phyloP scores from a whole-genome alignment of 2,888 invertebrate species.

The Ischnura elegans region DNA sequence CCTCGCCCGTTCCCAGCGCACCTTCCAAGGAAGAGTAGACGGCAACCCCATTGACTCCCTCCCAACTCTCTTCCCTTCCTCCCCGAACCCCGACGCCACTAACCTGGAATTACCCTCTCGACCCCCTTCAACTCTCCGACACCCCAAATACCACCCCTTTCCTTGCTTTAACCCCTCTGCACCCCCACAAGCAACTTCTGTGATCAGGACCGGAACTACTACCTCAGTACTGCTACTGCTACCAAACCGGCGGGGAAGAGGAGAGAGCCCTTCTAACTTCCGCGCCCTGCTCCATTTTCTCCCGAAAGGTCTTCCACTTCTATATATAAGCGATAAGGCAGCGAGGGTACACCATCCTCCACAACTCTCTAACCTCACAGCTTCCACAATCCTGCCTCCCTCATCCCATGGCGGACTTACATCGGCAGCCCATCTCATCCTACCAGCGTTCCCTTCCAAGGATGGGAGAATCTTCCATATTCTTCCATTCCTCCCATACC shows the following conservation, averaged over 20 bases:
- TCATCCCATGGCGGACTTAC: neutral
- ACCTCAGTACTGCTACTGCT: neutral
- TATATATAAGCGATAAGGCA: conserved; percentile 21
- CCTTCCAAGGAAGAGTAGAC: neutral
- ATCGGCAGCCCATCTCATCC: neutral
- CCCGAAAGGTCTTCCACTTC: neutral
- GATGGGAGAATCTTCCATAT: neutral
- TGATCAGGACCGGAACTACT: neutral
- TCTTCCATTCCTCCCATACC: neutral
- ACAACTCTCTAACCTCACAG: neutral
- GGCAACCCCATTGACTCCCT: conserved; percentile 9
- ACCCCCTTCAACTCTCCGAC: neutral
- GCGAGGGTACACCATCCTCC: neutral
- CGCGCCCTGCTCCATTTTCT: neutral
- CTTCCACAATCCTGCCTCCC: neutral
- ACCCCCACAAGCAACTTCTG: neutral
- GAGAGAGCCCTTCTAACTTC: neutral
- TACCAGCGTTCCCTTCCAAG: neutral
- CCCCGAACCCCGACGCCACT: no score
- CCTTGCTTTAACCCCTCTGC: neutral
- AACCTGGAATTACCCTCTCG: neutral
- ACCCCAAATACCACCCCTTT: neutral
- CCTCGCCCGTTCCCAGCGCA: neutral
- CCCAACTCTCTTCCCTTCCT: neutral
- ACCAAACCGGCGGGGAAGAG: neutral